A percentile compares a stretch with the other conserved stretches of the same genome.
phyloP scores from a whole-genome alignment of 1,140 invertebrate species.

The Cyclina sinensis region DNA sequence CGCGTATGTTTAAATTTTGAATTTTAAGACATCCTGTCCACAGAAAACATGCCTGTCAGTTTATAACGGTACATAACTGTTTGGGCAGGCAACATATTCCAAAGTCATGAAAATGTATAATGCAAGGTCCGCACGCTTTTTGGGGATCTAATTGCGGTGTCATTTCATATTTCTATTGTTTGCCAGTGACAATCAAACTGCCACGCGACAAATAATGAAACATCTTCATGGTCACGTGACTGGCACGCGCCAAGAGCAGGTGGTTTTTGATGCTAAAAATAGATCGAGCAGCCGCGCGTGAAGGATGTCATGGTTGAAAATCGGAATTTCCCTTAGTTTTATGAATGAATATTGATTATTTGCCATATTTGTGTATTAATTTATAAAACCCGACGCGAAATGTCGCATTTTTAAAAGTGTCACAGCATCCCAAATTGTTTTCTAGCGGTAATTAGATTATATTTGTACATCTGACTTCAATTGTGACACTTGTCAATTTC shows the following conservation, averaged over 20 bases:
- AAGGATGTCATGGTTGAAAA: slow-evolving; percentile 41
- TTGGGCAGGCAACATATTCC: neutral
- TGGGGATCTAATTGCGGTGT: slow-evolving; percentile 48
- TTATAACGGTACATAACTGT: slow-evolving; percentile 47
- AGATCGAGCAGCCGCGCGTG: slow-evolving; percentile 22
- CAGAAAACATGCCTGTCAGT: neutral
- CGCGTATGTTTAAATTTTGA: slow-evolving; percentile 36
- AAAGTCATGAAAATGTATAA: slow-evolving; percentile 19
- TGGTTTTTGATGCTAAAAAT: slow-evolving; percentile 52
- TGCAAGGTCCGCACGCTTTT: slow-evolving; percentile 21
- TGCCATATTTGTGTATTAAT: slow-evolving; percentile 60
- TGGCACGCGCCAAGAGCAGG: slow-evolving; percentile 65
- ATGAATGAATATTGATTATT: slow-evolving; percentile 61
- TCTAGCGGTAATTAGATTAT: slow-evolving; percentile 40
- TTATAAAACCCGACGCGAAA: slow-evolving; percentile 49
- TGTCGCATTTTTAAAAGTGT: slow-evolving; percentile 52
- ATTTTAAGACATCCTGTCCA: neutral
- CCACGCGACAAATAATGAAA: slow-evolving; percentile 73
- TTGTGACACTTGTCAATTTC: slow-evolving; percentile 64
- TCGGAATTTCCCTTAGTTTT: slow-evolving; percentile 23
- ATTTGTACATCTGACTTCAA: neutral
- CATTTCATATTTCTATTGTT: slow-evolving; percentile 59
- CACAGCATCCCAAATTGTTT: slow-evolving; percentile 51
- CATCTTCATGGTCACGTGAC: slow-evolving; percentile 64
- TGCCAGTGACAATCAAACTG: slow-evolving; percentile 32